Percentiles rank a stretch among this genome's conserved stretches.
Evolutionary conservation across 1,140 invertebrate genomes (phyloP).

Genomic region (Lepidostoma basale): DNA sequence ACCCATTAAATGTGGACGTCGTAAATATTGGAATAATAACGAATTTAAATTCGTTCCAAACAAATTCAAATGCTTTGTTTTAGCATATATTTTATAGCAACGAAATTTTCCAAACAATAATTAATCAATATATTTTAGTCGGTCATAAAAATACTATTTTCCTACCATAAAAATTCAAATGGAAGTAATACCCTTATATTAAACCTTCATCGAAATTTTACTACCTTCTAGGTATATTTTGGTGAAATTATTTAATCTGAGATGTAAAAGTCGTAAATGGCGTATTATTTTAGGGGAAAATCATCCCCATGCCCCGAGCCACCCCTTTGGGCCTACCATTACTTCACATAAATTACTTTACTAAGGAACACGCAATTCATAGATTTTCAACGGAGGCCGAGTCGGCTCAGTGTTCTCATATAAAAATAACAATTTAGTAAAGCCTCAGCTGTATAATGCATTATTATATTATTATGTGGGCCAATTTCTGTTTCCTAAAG

Average conservation of each 20-base stretch:
- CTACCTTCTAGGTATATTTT: background rate
- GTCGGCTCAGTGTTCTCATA: background rate
- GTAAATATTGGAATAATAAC: too few species aligned
- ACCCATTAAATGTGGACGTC: too few species aligned
- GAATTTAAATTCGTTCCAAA: too few species aligned
- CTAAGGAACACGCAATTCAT: constrained; percentile 44
- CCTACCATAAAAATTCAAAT: background rate
- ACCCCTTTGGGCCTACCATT: constrained; percentile 18
- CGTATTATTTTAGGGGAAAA: constrained; percentile 36
- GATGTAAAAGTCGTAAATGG: constrained; percentile 40
- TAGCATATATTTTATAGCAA: too few species aligned
- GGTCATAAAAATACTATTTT: constrained; percentile 3
- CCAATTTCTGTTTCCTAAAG: too few species aligned
- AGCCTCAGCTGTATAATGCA: background rate
- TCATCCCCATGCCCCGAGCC: constrained; percentile 3
- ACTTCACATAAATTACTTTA: constrained; percentile 41
- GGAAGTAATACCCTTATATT: background rate
- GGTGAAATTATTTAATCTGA: constrained; percentile 33
- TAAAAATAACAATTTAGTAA: constrained; percentile 21
- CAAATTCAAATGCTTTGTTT: too few species aligned
- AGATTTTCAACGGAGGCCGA: constrained; percentile 33
- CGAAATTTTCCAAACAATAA: too few species aligned
- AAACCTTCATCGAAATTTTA: background rate
- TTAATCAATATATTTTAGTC: too few species aligned
- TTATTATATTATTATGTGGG: too few species aligned